Evolutionary conservation across 2,888 invertebrate species (phyloP).

Genomic region (Drosophila pseudotakahashii): DNA sequence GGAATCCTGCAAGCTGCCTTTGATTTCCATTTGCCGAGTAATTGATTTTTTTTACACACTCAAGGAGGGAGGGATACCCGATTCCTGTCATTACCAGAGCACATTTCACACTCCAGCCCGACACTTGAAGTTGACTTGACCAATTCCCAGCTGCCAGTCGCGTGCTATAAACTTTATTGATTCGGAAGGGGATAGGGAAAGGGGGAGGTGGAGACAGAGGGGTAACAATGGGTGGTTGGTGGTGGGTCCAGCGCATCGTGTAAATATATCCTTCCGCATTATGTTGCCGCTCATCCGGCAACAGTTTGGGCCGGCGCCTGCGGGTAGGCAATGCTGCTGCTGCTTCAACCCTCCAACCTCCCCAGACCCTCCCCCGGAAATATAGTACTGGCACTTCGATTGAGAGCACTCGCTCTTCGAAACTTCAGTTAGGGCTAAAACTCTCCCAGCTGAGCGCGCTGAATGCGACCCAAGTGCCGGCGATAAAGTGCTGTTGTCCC

Average conservation of each 20-base stretch:
- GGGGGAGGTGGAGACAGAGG: neutral
- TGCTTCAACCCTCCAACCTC: slow-evolving; percentile 40
- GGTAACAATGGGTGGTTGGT: slow-evolving; percentile 43
- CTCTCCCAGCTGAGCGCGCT: slow-evolving; percentile 37
- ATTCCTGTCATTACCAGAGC: slow-evolving; percentile 73
- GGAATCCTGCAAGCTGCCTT: slow-evolving; percentile 69
- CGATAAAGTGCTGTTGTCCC: slow-evolving; percentile 17
- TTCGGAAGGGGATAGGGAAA: slow-evolving; percentile 24
- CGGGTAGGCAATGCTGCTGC: slow-evolving; percentile 64
- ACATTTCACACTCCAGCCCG: slow-evolving; percentile 58
- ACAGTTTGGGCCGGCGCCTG: slow-evolving; percentile 75
- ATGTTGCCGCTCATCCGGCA: slow-evolving; percentile 71
- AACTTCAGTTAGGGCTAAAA: slow-evolving; percentile 3
- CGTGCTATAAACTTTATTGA: slow-evolving; percentile 79
- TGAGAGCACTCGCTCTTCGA: slow-evolving; percentile 1
- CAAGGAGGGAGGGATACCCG: slow-evolving; percentile 11
- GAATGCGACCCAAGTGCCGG: slow-evolving; percentile 40
- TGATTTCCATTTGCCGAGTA: slow-evolving; percentile 56
- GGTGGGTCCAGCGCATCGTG: slow-evolving; percentile 65
- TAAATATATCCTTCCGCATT: slow-evolving; percentile 80
- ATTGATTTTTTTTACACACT: slow-evolving; percentile 46
- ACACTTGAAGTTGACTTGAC: slow-evolving; percentile 70
- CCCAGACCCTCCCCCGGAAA: slow-evolving; percentile 18
- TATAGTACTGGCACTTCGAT: slow-evolving; percentile 7
- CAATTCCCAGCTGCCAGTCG: slow-evolving; percentile 69